Percentiles rank a stretch among this genome's conserved stretches.
Evolutionary conservation across 1,140 invertebrate species (phyloP).

Genomic region (Papilio helenus): DNA sequence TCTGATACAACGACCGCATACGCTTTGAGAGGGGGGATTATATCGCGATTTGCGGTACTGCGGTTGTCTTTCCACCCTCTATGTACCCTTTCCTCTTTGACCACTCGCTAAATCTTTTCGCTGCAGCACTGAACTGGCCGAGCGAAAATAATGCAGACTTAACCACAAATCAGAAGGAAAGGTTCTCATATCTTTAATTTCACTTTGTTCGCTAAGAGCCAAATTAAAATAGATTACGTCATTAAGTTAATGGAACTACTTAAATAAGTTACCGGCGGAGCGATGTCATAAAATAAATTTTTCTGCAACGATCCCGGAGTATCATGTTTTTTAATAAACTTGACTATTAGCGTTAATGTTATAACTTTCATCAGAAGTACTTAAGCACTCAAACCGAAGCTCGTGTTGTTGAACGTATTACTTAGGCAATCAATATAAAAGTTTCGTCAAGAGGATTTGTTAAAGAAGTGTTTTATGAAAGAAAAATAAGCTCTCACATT

Average conservation of each 20-base stretch:
- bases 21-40: slow-evolving; percentile 65
- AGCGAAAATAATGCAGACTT: slow-evolving; percentile 43
- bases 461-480: neutral
- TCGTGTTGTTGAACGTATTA: slow-evolving; percentile 25
- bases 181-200: slow-evolving; percentile 17
- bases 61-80: slow-evolving; percentile 54
- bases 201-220: slow-evolving; percentile 22
- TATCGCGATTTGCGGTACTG: slow-evolving; percentile 66
- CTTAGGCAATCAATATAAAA: slow-evolving; percentile 26
- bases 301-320: slow-evolving; percentile 21
- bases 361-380: slow-evolving; percentile 6
- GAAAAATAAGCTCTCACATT: neutral
- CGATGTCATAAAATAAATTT: slow-evolving; percentile 21
- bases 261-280: slow-evolving; percentile 24
- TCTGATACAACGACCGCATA: slow-evolving; percentile 47
- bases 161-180: slow-evolving; percentile 32
- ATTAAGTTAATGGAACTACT: slow-evolving; percentile 25
- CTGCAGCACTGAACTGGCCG: slow-evolving; percentile 48
- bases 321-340: slow-evolving; percentile 26
- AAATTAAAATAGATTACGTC: slow-evolving; percentile 28
- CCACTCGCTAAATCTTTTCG: slow-evolving; percentile 63
- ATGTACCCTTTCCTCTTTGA: slow-evolving; percentile 55
- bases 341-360: slow-evolving; percentile 22
- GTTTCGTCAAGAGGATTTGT: slow-evolving; percentile 20
- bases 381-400: slow-evolving; percentile 21